Conservation (phyloP, 2,888 invertebrate genomes). For the Melipona bicolor region DNA sequence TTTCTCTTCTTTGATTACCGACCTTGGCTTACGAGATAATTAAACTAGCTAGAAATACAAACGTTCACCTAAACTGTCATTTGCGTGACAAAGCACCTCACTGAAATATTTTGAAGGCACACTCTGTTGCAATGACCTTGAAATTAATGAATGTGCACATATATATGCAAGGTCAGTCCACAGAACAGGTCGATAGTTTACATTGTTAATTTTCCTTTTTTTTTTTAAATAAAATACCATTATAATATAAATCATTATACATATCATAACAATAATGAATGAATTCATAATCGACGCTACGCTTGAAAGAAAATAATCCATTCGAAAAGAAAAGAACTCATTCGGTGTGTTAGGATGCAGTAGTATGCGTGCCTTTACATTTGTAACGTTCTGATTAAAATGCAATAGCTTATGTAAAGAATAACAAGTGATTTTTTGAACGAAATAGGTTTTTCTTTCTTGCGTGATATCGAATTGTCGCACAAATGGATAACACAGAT, state of each 20-base stretch:
- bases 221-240: constrained; percentile 6
- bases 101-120: constrained; percentile 8
- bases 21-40: not conserved
- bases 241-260: not conserved
- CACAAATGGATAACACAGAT: not conserved
- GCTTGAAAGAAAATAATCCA: not conserved
- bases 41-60: not conserved
- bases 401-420: not conserved
- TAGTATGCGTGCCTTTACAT: not conserved
- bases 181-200: not conserved
- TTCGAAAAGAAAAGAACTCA: too few species aligned
- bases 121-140: constrained; percentile 12
- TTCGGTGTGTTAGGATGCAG: not conserved
- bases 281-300: not conserved
- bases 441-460: not conserved
- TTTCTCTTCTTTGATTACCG: not conserved
- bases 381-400: not conserved
- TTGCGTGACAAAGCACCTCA: not conserved
- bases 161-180: constrained; percentile 7
- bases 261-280: not conserved
- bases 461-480: not conserved
- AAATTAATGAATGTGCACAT: not conserved
- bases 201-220: not conserved
- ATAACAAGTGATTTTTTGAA: not conserved
- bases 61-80: not conserved